phyloP scores from a whole-genome alignment of 2,888 invertebrate genomes.

The Nineta flava region DNA sequence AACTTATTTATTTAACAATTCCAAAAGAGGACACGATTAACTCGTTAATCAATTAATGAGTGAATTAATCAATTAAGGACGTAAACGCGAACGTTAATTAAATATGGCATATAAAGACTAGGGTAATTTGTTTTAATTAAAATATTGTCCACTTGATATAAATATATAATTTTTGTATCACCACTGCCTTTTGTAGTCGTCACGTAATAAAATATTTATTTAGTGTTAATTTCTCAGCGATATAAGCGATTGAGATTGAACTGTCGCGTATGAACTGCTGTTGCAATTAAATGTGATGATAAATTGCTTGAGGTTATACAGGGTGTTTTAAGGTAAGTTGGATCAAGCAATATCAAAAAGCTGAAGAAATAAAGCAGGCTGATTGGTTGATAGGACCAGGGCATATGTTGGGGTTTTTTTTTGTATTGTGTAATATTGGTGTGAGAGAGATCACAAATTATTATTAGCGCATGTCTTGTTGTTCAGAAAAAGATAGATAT shows the following conservation, averaged over 20 bases:
- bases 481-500: not conserved
- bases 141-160: too few species aligned
- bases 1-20: not conserved
- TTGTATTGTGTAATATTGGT: not conserved
- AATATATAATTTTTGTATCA: not conserved
- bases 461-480: not conserved
- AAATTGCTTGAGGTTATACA: not conserved
- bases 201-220: too few species aligned
- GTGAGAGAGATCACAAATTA: not conserved
- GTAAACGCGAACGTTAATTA: not conserved
- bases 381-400: not conserved
- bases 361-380: not conserved
- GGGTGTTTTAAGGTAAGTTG: not conserved
- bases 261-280: not conserved
- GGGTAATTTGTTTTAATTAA: not conserved
- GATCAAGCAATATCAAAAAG: not conserved
- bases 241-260: too few species aligned
- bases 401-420: not conserved
- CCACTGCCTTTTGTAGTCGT: constrained; percentile 2
- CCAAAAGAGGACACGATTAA: not conserved
- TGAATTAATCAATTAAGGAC: not conserved
- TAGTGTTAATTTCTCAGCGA: too few species aligned
- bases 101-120: constrained; percentile 4
- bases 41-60: not conserved
- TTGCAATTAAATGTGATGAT: not conserved